Conservation (phyloP, 2,113 vertebrate genomes). For the Sebastes fasciatus region DNA sequence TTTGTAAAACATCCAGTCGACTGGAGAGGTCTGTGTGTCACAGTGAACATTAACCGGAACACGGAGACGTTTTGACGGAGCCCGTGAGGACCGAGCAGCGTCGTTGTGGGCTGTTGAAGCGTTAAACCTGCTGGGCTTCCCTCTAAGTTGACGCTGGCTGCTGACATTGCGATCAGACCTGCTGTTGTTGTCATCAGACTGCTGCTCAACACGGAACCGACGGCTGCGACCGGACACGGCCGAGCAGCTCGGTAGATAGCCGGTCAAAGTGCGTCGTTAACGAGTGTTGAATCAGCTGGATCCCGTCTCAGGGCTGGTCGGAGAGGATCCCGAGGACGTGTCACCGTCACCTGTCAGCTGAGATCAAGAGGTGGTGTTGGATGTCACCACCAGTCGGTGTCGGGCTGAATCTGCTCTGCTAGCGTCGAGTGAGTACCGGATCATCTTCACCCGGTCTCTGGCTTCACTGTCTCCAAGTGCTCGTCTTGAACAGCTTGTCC, state of each 20-base stretch:
- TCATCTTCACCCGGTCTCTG: background rate
- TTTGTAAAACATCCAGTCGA: background rate
- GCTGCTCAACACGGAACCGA: conserved; percentile 19
- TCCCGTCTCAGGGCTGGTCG: conserved; percentile 17
- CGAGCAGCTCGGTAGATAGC: conserved; percentile 30
- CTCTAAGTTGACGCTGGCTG: conserved; percentile 68
- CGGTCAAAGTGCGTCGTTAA: conserved; percentile 18
- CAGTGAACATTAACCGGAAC: background rate
- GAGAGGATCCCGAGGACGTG: conserved; percentile 54
- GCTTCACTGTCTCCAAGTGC: background rate
- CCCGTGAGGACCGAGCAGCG: background rate
- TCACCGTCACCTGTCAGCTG: conserved; percentile 63
- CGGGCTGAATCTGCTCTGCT: conserved; percentile 76
- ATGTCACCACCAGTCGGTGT: conserved; percentile 72
- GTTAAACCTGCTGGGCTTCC: conserved; percentile 53
- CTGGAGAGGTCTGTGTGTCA: background rate
- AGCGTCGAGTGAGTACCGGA: conserved; percentile 76
- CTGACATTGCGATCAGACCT: conserved; percentile 68
- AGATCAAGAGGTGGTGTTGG: conserved; percentile 70
- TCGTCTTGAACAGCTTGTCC: background rate
- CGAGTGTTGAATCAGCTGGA: background rate
- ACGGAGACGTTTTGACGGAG: background rate
- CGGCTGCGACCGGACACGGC: conserved; percentile 1
- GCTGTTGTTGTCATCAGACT: conserved; percentile 49
- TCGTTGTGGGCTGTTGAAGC: conserved; percentile 24